Evolutionary conservation across 92 coral and sea anemone species (phyloP).

Genomic region (Blastomussa wellsi): DNA sequence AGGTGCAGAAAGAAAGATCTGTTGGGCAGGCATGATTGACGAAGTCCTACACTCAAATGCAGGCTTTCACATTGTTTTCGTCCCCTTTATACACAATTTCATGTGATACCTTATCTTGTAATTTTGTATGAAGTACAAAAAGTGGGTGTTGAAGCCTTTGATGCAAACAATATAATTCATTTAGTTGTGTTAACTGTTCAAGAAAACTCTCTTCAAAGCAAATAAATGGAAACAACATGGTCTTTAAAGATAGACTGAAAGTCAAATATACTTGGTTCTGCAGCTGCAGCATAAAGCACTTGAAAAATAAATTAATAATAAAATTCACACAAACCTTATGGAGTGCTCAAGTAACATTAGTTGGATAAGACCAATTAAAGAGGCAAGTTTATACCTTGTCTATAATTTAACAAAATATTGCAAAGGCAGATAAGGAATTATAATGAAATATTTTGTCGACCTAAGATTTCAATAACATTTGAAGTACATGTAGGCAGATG

Average conservation of each 20-base stretch:
- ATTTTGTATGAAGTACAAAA: not conserved
- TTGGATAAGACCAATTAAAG: not conserved
- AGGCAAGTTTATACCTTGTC: not conserved
- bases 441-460: not conserved
- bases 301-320: not conserved
- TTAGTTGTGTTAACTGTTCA: not conserved
- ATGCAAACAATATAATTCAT: not conserved
- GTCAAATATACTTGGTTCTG: not conserved
- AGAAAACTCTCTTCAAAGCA: not conserved
- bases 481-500: too few relatives aligned
- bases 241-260: not conserved
- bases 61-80: not conserved
- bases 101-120: not conserved
- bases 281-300: not conserved
- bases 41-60: too few relatives aligned
- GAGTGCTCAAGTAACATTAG: not conserved
- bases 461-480: too few relatives aligned
- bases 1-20: too few relatives aligned
- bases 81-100: not conserved
- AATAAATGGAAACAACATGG: not conserved
- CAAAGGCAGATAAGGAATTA: not conserved
- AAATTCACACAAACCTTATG: not conserved
- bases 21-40: too few relatives aligned
- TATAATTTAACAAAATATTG: not conserved
- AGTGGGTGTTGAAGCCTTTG: not conserved